phyloP scores from a whole-genome alignment of 2,888 invertebrate genomes.

The Mythimna pallens region DNA sequence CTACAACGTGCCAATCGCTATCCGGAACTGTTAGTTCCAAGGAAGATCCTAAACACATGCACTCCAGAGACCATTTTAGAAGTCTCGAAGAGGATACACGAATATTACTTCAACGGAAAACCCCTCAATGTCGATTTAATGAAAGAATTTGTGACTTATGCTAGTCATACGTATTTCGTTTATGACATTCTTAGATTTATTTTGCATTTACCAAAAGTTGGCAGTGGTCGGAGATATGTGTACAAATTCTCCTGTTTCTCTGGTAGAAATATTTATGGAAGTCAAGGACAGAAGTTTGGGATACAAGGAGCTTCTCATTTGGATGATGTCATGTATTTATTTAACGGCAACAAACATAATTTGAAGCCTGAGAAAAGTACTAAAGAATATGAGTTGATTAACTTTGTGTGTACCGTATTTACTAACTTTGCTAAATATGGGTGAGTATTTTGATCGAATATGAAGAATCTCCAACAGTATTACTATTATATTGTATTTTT shows the following conservation, averaged over 20 bases:
- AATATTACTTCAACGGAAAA: slow-evolving; percentile 72
- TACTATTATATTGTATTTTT: no score
- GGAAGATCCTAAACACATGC: slow-evolving; percentile 65
- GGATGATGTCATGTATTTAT: slow-evolving; percentile 80
- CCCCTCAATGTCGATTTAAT: slow-evolving; percentile 57
- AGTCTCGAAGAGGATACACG: slow-evolving; percentile 69
- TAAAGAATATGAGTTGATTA: slow-evolving; percentile 34
- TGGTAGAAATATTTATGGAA: slow-evolving; percentile 72
- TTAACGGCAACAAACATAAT: slow-evolving; percentile 70
- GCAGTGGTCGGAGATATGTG: slow-evolving; percentile 42
- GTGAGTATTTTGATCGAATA: slow-evolving; percentile 21
- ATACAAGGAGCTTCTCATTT: slow-evolving; percentile 74
- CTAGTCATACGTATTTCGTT: slow-evolving; percentile 61
- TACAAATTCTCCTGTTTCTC: slow-evolving; percentile 71
- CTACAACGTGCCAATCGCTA: slow-evolving; percentile 63
- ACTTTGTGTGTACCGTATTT: slow-evolving; percentile 35
- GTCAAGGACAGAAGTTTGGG: slow-evolving; percentile 66
- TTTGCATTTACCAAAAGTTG: slow-evolving; percentile 41
- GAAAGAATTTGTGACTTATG: slow-evolving; percentile 67
- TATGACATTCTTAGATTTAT: slow-evolving; percentile 63
- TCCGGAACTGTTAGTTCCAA: slow-evolving; percentile 72
- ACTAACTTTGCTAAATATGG: slow-evolving; percentile 46
- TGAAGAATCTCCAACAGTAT: no score
- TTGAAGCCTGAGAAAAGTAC: slow-evolving; percentile 67
- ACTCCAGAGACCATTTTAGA: slow-evolving; percentile 64